Percentiles rank a stretch among this genome's conserved stretches.
These are phyloP conservation scores for Pituophis catenifer DNA, from an alignment of 2,113 vertebrate genomes.

Conservation along the genomic window DNA sequence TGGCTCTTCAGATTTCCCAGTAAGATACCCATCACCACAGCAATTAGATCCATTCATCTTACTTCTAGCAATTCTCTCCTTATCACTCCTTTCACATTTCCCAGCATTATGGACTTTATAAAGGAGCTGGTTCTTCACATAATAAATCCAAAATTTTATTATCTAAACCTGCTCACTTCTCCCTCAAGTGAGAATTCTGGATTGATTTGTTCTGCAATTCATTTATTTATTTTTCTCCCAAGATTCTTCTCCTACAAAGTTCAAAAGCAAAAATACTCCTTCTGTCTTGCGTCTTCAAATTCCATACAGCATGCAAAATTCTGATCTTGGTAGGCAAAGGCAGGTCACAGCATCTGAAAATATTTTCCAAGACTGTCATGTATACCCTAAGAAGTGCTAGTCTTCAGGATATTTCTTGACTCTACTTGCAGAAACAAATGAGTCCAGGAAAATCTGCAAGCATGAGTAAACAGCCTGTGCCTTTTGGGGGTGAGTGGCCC, in stretches of 20 bases:
- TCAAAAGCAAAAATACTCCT: not conserved
- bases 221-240: not conserved
- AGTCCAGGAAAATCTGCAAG: not conserved
- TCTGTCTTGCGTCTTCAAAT: not conserved
- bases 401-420: not conserved
- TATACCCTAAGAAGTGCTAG: not conserved
- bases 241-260: not conserved
- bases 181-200: not conserved
- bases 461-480: not conserved
- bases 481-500: not conserved
- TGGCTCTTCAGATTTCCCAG: not conserved
- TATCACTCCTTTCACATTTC: not conserved
- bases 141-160: not conserved
- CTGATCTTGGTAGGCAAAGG: not conserved
- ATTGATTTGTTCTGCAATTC: not conserved
- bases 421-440: not conserved
- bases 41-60: not conserved
- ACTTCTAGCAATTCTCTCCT: not conserved
- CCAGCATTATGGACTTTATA: not conserved
- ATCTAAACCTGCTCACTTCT: not conserved
- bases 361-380: not conserved
- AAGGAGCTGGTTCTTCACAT: not conserved
- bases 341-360: not conserved
- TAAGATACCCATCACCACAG: not conserved
- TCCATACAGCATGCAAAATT: not conserved